phyloP scores from a whole-genome alignment of 1,140 invertebrate genomes.

The Temnothorax curvispinosus region DNA sequence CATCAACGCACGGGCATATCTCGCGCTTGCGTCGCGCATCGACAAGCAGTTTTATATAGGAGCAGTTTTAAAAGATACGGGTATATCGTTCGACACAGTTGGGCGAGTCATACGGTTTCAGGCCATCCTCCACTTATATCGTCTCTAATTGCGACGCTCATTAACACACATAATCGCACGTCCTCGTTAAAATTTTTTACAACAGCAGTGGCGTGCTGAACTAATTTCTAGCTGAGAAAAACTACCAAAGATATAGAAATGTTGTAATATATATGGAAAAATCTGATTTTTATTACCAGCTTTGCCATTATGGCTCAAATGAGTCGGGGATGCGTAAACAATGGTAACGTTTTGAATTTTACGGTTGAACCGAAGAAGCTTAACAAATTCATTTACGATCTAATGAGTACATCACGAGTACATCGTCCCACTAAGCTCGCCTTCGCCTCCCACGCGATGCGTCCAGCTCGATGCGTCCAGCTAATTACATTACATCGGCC shows the following conservation, averaged over 20 bases:
- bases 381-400: constrained; percentile 42
- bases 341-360: neutral
- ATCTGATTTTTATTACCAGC: neutral
- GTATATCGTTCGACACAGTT: neutral
- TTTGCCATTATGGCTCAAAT: neutral
- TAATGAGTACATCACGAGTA: constrained; percentile 18
- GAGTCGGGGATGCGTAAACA: neutral
- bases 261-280: neutral
- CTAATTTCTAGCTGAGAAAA: neutral
- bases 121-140: constrained; percentile 55
- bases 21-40: neutral
- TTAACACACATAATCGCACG: constrained; percentile 33
- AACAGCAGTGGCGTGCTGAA: neutral
- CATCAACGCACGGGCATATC: constrained; percentile 5
- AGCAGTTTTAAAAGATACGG: constrained; percentile 19
- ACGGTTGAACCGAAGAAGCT: neutral
- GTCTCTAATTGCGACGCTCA: constrained; percentile 64
- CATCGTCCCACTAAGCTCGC: neutral
- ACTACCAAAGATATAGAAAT: neutral
- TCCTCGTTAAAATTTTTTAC: constrained; percentile 54
- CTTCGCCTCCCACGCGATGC: constrained; percentile 11
- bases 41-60: neutral
- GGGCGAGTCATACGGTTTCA: constrained; percentile 34
- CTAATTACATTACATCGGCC: constrained; percentile 40
- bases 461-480: constrained; percentile 26